Base-by-base conservation (phyloP, 2,888 invertebrate genomes). In the Hymenopus coronatus region DNA sequence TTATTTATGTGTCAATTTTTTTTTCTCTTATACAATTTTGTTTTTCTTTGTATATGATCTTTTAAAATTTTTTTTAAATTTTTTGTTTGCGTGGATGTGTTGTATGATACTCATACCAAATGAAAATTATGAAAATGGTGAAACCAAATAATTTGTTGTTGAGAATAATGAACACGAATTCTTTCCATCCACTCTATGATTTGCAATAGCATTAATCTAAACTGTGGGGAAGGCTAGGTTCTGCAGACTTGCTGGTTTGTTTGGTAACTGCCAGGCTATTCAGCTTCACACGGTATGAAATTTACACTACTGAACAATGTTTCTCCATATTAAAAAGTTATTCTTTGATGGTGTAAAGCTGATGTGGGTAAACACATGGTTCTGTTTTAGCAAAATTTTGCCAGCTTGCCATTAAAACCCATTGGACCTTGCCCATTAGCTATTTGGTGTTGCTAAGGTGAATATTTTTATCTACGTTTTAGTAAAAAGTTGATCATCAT, bases 401-500 rank as follows among this genome's bases (percentile, higher is more conserved):
- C 81, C 84, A 87, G 20, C 30, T 86, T 81, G 88, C 70, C 84
- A 70, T 54, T 33, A 33, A 33, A 70, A 70, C 54, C 54, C 54
- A 70, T 20, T 70, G 25, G 28, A 30, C 85, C 33, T 83, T 83
- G 30, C 70, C n/a, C 33, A 81, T n/a, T 25, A 20, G 28, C 86
- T 86, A 70, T n/a, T 28, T 86, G 81, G 90, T 89, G 2, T 84
- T 88, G 90, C 87, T 87, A 88, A 91, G 89, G 54, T 70, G 54
- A 70, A 20, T 70, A 70, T 4, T 70, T 70, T 70, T 15, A 33
- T 82, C 87, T 91, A 92, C 90, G 91, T 92, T 88, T 90, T 91
- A 28, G 91, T 90, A 81, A 91, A 91, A 81, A 91, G 90, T 40
- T 90, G 90, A 87, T 90, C 89, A 40, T 91, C 90, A 84, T 91